Base-by-base conservation (phyloP, 2,888 invertebrate genomes). In the Girardia tigrina region DNA sequence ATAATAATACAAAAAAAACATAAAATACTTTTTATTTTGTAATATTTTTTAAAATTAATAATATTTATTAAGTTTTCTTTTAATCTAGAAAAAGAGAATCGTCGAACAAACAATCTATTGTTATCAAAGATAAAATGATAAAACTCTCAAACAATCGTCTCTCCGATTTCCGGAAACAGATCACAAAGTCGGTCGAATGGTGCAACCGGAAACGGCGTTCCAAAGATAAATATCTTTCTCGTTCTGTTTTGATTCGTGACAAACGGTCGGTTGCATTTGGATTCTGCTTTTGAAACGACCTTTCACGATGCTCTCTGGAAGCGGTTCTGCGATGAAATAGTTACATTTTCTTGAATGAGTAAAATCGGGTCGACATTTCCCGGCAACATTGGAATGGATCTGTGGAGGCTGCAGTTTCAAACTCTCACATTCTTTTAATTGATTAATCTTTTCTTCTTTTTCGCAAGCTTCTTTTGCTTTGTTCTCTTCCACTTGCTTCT, bases 141-240 rank as follows among this genome's bases (percentile, higher is more conserved):
- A n/a, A n/a, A n/a, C n/a, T n/a, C n/a, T n/a, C n/a, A n/a, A n/a
- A n/a, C n/a, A n/a, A n/a, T n/a, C n/a, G n/a, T n/a, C n/a, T n/a
- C n/a, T n/a, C n/a, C n/a, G n/a, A n/a, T n/a, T n/a, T n/a, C n/a
- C n/a, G n/a, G n/a, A 4, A n/a, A 56, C 4, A 2, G 26, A 26
- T 71, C 27, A 71, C 26, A 71, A 2, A 12, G 27, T 71, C 4
- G 71, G 28, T 4, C 29, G 27, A 28, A 71, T 28, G 2, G 71
- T 71, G 29, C 71, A 71, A 12, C 71, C 71, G 27, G 71, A 71
- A 2, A 71, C 27, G n/a, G 71, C 29, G n/a, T 71, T 71, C 71
- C 71, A 71, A 4, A 71, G 23, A 23, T 71, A 71, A 28, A 71
- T 28, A 56, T 56, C 56, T 23, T 56, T 56, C 4, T 56, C 56